phyloP scores from a whole-genome alignment of 1,140 invertebrate species.

The Macrobrachium rosenbergii region DNA sequence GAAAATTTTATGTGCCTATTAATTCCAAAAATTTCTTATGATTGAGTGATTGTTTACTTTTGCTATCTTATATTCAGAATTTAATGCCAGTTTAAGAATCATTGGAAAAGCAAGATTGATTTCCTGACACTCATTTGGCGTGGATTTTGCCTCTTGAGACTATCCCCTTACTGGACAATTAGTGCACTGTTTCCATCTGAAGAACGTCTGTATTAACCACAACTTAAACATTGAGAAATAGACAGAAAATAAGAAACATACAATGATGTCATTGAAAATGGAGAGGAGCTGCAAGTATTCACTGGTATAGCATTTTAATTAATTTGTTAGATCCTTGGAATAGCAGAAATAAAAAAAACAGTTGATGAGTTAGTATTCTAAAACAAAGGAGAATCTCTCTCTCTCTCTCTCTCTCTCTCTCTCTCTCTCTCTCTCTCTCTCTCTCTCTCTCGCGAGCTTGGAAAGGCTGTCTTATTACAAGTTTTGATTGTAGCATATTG shows the following conservation, averaged over 20 bases:
- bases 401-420: constrained; percentile 20
- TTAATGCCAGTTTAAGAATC: too few relatives aligned
- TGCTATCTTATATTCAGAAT: too few relatives aligned
- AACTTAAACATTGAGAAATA: background rate
- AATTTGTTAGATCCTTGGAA: background rate
- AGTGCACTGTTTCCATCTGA: too few relatives aligned
- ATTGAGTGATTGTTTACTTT: too few relatives aligned
- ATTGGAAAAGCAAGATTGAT: too few relatives aligned
- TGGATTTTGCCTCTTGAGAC: background rate
- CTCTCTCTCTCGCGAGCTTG: background rate
- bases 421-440: constrained; percentile 27
- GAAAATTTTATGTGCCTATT: too few relatives aligned
- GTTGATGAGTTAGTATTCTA: background rate
- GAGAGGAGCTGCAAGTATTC: background rate
- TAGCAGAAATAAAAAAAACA: background rate
- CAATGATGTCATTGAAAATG: background rate
- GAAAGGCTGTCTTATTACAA: background rate
- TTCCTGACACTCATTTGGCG: too few relatives aligned
- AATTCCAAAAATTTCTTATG: too few relatives aligned
- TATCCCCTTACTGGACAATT: too few relatives aligned
- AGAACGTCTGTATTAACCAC: too few relatives aligned
- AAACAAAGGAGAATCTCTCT: background rate
- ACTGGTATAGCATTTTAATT: too few relatives aligned
- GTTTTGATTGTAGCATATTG: too few relatives aligned
- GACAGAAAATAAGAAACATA: background rate